phyloP scores from a whole-genome alignment of 2,113 vertebrate species.

The Cygnus atratus region DNA sequence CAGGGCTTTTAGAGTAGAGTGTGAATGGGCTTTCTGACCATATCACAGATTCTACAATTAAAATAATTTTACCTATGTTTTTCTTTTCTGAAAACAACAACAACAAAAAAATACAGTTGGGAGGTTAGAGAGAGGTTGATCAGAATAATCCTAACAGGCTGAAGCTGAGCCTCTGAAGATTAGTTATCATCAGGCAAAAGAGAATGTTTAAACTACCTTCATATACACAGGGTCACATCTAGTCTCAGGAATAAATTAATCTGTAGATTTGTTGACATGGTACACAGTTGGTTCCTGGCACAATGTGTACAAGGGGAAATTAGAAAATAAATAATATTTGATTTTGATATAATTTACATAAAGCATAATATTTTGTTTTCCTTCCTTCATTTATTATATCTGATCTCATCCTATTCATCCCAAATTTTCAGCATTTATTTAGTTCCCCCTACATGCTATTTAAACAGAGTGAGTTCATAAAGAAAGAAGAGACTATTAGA shows the following conservation, averaged over 20 bases:
- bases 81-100: neutral
- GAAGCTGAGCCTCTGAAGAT: neutral
- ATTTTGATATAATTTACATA: slow-evolving; percentile 46
- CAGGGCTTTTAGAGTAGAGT: rapidly evolving
- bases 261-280: slow-evolving; percentile 41
- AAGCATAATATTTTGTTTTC: neutral
- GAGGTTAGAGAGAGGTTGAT: neutral
- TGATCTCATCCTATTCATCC: slow-evolving; percentile 20
- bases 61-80: neutral
- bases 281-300: neutral
- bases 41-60: neutral
- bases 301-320: slow-evolving; percentile 3
- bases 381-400: slow-evolving; percentile 37
- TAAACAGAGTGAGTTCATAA: neutral
- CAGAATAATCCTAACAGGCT: neutral
- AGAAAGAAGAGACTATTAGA: neutral
- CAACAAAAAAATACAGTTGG: neutral
- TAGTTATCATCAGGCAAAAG: neutral
- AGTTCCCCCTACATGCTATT: neutral
- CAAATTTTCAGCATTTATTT: neutral
- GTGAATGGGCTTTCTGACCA: neutral
- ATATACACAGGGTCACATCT: slow-evolving; percentile 17
- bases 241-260: slow-evolving; percentile 15
- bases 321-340: slow-evolving; percentile 55
- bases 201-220: neutral